phyloP scores from a whole-genome alignment of 2,888 invertebrate species.

The Acleris emargana region DNA sequence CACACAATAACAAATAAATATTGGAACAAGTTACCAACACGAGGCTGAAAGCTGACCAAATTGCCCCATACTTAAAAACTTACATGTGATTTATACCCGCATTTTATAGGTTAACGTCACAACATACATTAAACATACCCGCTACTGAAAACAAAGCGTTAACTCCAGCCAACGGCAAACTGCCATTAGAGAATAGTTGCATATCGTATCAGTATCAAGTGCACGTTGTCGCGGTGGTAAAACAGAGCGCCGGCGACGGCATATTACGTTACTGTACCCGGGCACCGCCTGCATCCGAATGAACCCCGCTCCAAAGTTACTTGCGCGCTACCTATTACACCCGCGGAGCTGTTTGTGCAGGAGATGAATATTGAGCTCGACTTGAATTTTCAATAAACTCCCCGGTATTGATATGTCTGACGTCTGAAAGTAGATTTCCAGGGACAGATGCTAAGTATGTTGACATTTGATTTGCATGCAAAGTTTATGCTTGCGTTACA shows the following conservation, averaged over 20 bases:
- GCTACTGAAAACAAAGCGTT: conserved; percentile 3
- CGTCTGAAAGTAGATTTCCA: conserved; percentile 23
- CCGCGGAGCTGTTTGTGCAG: conserved; percentile 34
- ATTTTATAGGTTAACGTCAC: no score
- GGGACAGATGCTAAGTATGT: conserved; percentile 23
- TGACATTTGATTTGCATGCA: conserved; percentile 32
- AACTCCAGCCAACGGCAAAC: conserved; percentile 10
- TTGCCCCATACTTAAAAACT: no score
- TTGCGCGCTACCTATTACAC: conserved; percentile 28
- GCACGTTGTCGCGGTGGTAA: conserved; percentile 47
- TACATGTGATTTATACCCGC: no score
- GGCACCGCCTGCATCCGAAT: conserved; percentile 45
- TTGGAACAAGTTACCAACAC: no score
- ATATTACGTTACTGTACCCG: conserved; percentile 45
- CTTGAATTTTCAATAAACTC: conserved; percentile 37
- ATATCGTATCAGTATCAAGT: conserved; percentile 46
- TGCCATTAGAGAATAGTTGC: conserved; percentile 41
- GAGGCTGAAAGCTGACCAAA: no score
- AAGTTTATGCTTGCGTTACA: conserved; percentile 5
- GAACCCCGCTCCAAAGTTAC: conserved; percentile 38
- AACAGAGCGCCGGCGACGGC: conserved; percentile 47
- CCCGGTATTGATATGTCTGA: conserved; percentile 33
- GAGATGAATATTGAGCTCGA: conserved; percentile 37
- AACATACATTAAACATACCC: no score
- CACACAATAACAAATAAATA: no score